Conservation (phyloP, 2,113 vertebrate genomes). For the Strigops habroptila region DNA sequence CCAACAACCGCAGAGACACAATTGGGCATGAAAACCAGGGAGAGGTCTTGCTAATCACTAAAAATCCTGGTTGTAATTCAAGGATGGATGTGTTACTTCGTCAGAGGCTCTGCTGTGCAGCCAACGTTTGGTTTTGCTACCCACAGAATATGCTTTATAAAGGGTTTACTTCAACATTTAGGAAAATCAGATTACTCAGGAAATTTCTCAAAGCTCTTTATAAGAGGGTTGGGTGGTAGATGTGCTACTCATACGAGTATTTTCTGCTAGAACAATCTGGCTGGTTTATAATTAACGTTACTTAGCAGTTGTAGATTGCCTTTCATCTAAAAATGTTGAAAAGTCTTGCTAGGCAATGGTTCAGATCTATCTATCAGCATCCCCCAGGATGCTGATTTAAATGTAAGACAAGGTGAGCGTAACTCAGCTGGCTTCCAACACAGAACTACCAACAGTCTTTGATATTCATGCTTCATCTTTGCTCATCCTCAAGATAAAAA, state of each 20-base stretch:
- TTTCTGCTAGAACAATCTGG: constrained; percentile 4
- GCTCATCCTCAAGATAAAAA: not conserved
- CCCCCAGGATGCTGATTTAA: not conserved
- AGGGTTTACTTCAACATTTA: constrained; percentile 5
- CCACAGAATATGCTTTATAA: not conserved
- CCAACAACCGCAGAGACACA: not conserved
- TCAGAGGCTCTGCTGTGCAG: not conserved
- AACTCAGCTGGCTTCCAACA: not conserved
- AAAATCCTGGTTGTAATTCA: not conserved
- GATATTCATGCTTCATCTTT: not conserved
- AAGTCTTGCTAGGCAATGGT: not conserved
- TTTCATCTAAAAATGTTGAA: not conserved
- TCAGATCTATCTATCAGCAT: too few species aligned
- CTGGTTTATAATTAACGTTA: constrained; percentile 8
- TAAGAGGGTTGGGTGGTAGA: not conserved
- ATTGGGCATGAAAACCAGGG: not conserved
- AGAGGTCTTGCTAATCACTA: not conserved
- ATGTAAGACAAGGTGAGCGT: not conserved
- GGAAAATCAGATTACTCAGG: constrained; percentile 6
- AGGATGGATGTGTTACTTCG: not conserved
- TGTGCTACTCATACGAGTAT: not conserved
- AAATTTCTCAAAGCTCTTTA: not conserved
- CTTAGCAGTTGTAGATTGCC: not conserved
- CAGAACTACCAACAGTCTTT: not conserved
- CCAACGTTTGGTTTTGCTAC: not conserved